Evolutionary conservation across 2,797 vertebrate genomes (phyloP).

Genomic region (Oceanodroma leucorhoa): DNA sequence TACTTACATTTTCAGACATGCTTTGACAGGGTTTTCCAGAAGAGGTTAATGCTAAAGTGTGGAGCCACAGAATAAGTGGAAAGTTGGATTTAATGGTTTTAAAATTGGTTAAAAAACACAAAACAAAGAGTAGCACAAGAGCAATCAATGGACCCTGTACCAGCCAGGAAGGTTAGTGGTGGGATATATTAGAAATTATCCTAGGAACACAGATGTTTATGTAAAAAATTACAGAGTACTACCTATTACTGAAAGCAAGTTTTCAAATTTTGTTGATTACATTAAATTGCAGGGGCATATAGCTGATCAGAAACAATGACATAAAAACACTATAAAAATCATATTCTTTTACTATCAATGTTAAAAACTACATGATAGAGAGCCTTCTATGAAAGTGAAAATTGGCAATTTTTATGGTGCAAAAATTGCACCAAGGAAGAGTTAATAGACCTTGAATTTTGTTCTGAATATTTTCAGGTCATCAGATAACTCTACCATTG

Average conservation of each 20-base stretch:
- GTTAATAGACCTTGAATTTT: rapidly evolving
- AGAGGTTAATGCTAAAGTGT: conserved; percentile 24
- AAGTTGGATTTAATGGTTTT: conserved; percentile 48
- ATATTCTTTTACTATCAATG: background rate
- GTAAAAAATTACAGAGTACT: conserved; percentile 6
- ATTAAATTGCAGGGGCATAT: background rate
- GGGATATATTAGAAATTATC: background rate
- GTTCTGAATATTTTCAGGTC: background rate
- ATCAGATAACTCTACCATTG: rapidly evolving
- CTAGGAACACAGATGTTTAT: background rate
- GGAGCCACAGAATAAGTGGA: background rate
- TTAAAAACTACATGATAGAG: background rate
- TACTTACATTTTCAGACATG: conserved; percentile 15
- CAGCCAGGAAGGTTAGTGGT: background rate
- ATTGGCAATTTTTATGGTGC: background rate
- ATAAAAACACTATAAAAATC: background rate
- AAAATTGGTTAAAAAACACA: background rate
- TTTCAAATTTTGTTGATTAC: background rate
- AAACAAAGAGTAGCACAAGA: background rate
- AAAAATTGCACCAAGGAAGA: background rate
- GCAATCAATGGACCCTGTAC: background rate
- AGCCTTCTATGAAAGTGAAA: background rate
- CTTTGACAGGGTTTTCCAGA: conserved; percentile 22
- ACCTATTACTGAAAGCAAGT: background rate
- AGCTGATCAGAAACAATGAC: background rate